Conservation (phyloP, 2,113 vertebrate genomes). For the Speoplatyrhinus poulsoni region DNA sequence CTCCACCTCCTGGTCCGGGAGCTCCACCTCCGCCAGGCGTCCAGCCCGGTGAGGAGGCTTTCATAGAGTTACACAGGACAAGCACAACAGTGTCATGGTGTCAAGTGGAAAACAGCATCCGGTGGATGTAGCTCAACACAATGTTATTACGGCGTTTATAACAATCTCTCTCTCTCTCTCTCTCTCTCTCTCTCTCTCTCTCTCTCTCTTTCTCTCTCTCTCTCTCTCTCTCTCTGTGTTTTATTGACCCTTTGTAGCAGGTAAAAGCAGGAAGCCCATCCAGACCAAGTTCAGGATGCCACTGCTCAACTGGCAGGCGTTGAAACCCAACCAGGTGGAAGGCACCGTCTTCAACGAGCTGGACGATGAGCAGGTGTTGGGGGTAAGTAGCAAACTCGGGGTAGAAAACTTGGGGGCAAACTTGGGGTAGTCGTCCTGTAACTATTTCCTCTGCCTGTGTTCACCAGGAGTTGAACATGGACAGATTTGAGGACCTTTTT, state of each 20-base stretch:
- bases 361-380: constrained; percentile 87
- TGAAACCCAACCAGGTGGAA: constrained; percentile 86
- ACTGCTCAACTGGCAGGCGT: constrained; percentile 88
- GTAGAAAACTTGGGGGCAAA: too few relatives aligned
- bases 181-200: neutral
- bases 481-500: constrained; percentile 90
- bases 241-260: constrained; percentile 24
- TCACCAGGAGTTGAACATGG: constrained; percentile 92
- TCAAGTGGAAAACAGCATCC: too few relatives aligned
- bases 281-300: constrained; percentile 91
- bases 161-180: neutral
- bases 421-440: neutral
- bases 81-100: neutral
- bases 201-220: neutral
- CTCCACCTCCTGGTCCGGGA: constrained; percentile 41
- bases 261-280: constrained; percentile 85
- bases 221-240: neutral
- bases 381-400: constrained; percentile 71
- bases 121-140: neutral
- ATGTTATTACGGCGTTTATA: too few relatives aligned
- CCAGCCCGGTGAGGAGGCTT: constrained; percentile 55
- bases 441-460: neutral
- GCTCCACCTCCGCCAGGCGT: constrained; percentile 40
- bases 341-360: constrained; percentile 89
- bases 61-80: neutral